phyloP scores from a whole-genome alignment of 1,140 invertebrate genomes.

The Ctenoplectra terminalis region DNA sequence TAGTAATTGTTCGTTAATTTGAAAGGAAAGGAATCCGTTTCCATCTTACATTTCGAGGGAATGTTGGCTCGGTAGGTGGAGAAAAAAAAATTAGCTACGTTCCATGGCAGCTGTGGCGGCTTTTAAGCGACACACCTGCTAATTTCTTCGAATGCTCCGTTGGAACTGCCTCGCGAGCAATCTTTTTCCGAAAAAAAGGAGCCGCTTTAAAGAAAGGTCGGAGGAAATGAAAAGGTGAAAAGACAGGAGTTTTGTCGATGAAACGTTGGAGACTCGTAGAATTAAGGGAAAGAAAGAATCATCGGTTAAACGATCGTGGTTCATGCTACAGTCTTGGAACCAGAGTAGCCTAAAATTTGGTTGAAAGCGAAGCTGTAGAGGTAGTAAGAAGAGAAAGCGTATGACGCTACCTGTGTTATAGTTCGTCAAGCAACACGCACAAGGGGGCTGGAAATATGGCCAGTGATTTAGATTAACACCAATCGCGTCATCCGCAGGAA shows the following conservation, averaged over 20 bases:
- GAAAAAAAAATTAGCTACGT: conserved; percentile 39
- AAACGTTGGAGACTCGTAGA: neutral
- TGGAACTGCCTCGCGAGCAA: neutral
- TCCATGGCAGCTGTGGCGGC: conserved; percentile 29
- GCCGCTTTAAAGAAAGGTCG: neutral
- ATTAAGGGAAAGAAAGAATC: neutral
- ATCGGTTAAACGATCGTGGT: neutral
- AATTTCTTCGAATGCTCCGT: conserved; percentile 42
- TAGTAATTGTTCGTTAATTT: conserved; percentile 63
- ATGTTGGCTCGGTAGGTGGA: neutral
- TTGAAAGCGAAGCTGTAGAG: neutral
- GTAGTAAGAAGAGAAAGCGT: conserved; percentile 43
- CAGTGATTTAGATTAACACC: conserved; percentile 55
- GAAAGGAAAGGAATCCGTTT: conserved; percentile 40
- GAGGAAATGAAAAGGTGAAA: neutral
- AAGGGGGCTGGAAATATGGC: conserved; percentile 45
- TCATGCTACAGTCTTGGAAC: rapidly evolving
- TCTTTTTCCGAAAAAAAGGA: neutral
- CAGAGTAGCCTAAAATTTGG: neutral
- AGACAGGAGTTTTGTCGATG: neutral
- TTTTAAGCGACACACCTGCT: conserved; percentile 50
- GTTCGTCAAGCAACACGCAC: conserved; percentile 27
- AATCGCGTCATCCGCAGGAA: conserved; percentile 68
- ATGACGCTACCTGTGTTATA: conserved; percentile 4
- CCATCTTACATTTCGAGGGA: conserved; percentile 7